These are phyloP conservation scores for Cremastinae sp. DNA, from an alignment of 2,888 invertebrate species.

Conservation along the genomic window DNA sequence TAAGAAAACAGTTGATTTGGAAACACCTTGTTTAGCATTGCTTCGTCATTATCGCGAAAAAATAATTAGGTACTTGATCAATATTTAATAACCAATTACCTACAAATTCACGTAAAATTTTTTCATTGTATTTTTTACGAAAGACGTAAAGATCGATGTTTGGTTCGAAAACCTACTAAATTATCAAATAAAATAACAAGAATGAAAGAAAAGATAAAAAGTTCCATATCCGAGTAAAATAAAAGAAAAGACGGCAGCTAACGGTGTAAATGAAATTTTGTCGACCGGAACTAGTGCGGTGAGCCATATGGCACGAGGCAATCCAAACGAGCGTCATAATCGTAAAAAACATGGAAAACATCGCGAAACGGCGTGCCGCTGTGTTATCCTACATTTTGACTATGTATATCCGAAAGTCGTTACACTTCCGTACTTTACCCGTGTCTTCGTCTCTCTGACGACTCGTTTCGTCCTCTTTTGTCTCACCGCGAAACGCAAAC, in stretches of 20 bases:
- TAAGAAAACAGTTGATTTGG: too few species aligned
- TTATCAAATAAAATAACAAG: background rate
- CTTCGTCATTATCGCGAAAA: too few species aligned
- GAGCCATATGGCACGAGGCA: slow-evolving; percentile 71
- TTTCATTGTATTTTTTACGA: background rate
- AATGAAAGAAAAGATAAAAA: background rate
- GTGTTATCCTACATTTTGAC: slow-evolving; percentile 47
- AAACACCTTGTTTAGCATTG: too few species aligned
- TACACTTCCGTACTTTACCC: slow-evolving; percentile 33
- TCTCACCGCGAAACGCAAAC: too few species aligned
- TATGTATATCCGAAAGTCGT: slow-evolving; percentile 37
- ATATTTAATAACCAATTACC: too few species aligned
- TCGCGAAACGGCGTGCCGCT: slow-evolving; percentile 44
- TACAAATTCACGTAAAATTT: too few species aligned
- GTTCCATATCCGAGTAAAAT: background rate
- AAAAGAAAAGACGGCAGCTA: background rate
- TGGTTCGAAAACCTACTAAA: background rate
- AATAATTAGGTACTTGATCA: too few species aligned
- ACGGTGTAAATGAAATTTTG: slow-evolving; percentile 64
- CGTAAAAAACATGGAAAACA: slow-evolving; percentile 72
- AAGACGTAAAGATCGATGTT: too few species aligned
- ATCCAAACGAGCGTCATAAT: slow-evolving; percentile 70
- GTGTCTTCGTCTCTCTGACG: too few species aligned
- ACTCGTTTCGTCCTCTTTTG: slow-evolving; percentile 5
- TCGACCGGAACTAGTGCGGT: slow-evolving; percentile 70